Evolutionary conservation across 2,797 vertebrate species (phyloP), one percentile per base, ranked within the genome.

Genomic region (Alcedo atthis): DNA sequence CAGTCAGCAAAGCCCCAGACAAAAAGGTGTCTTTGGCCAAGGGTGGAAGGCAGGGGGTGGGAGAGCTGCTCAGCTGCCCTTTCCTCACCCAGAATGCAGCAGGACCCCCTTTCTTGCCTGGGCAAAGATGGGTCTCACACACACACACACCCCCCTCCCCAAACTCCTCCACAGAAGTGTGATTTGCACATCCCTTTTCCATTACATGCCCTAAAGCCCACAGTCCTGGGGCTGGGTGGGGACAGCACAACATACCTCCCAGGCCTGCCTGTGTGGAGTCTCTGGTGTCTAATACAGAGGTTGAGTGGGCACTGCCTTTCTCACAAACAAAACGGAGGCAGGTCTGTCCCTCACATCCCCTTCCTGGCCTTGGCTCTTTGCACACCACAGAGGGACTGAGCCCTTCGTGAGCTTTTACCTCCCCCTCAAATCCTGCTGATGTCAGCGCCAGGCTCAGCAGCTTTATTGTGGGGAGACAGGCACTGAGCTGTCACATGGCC

Each of bases 391-490:
- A 81, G 26, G 25, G 48, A 73, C 14, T 0, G 0, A 35, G 48
- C 1, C 1, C 14, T 85, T 32, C 0, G 0, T 17, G 21, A 26
- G 25, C 46, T 16, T 64, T 76, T 62, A 2, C 53, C 33, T 26
- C 32, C 24, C 33, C 32, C 74, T n/a, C 46, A 69, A 51, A 74
- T 37, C 40, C 61, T 5, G 73, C 85, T 75, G 79, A 46, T 82
- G 69, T 80, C 82, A 94, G 82, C 22, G 6, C 32, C 5, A 0
- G 15, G 35, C 80, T 95, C 82, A 77, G 92, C 82, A 87, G 68
- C 76, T 91, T 73, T 69, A 54, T 40, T 80, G 85, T 46, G 71
- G 79, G 77, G 71, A 91, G 48, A 80, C 59, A 62, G 35, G 61
- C 90, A 89, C 63, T 3, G 8, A 73, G 63, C 33, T 1, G 6